Evolutionary conservation across 2,797 vertebrate genomes (phyloP).

Genomic region (Carapus acus): DNA sequence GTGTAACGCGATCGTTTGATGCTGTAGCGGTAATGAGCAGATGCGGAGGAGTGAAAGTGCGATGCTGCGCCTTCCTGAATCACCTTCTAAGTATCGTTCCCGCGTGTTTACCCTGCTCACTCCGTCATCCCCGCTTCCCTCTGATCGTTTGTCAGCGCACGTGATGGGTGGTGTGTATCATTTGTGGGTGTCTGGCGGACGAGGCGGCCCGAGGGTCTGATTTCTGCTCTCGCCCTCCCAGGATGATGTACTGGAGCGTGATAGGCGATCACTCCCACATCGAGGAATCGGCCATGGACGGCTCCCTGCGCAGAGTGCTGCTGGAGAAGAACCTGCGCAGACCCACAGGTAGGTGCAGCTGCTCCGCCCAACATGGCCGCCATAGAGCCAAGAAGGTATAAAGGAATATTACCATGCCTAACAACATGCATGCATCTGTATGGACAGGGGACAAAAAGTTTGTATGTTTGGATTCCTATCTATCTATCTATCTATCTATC

Average conservation of each 20-base stretch:
- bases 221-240: slow-evolving; percentile 62
- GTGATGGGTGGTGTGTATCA: not conserved
- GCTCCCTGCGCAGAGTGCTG: slow-evolving; percentile 87
- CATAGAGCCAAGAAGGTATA: too few relatives aligned
- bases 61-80: too few relatives aligned
- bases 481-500: too few relatives aligned
- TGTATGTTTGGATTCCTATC: too few relatives aligned
- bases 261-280: slow-evolving; percentile 94
- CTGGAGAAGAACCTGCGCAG: slow-evolving; percentile 92
- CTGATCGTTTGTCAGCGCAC: not conserved
- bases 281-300: slow-evolving; percentile 97
- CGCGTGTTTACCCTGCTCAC: too few relatives aligned
- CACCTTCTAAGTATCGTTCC: too few relatives aligned
- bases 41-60: too few relatives aligned
- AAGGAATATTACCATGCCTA: too few relatives aligned
- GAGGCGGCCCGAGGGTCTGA: not conserved
- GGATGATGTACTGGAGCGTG: slow-evolving; percentile 99
- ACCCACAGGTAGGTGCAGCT: slow-evolving; percentile 94
- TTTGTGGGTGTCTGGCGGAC: not conserved
- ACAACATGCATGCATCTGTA: too few relatives aligned
- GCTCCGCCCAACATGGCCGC: too few relatives aligned
- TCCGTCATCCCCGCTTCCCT: not conserved
- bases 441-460: too few relatives aligned
- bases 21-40: too few relatives aligned
- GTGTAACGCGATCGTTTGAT: not conserved